A percentile compares a stretch with the other conserved stretches of the same genome.
Conservation (phyloP, 2,113 vertebrate species). For the Ornithorhynchus anatinus region DNA sequence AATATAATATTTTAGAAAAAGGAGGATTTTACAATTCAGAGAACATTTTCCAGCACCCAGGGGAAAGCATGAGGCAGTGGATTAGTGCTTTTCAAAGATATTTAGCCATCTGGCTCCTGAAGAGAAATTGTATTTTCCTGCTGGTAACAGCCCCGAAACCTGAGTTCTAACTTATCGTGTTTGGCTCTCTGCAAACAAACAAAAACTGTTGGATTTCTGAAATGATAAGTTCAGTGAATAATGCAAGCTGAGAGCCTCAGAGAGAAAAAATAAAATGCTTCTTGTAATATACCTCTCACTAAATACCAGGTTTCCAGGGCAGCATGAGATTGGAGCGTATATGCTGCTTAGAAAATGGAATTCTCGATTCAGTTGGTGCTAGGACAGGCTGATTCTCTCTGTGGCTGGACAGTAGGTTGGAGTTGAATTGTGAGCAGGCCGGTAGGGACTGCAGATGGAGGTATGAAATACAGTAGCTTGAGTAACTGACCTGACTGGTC, state of each 20-base stretch:
- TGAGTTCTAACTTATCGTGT: conserved; percentile 8
- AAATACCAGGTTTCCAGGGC: no score
- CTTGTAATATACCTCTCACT: no score
- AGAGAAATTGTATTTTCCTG: conserved; percentile 1
- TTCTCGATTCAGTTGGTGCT: no score
- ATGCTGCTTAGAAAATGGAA: no score
- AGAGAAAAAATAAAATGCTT: background rate
- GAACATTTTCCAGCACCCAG: background rate
- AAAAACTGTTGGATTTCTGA: background rate
- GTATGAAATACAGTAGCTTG: no score
- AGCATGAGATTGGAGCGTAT: no score
- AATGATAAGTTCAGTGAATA: background rate
- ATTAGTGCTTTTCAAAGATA: background rate
- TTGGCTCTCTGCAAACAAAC: background rate
- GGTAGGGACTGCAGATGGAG: no score
- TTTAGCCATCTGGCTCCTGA: conserved; percentile 9
- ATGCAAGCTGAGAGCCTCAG: background rate
- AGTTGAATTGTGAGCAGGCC: no score
- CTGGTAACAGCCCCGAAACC: conserved; percentile 1
- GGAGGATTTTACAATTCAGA: background rate
- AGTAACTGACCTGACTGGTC: no score
- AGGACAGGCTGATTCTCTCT: no score
- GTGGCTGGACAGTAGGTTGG: no score
- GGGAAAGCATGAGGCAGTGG: background rate
- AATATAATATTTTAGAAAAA: background rate